Conservation (phyloP, 2,113 vertebrate genomes). For the Marmota flaviventris region DNA sequence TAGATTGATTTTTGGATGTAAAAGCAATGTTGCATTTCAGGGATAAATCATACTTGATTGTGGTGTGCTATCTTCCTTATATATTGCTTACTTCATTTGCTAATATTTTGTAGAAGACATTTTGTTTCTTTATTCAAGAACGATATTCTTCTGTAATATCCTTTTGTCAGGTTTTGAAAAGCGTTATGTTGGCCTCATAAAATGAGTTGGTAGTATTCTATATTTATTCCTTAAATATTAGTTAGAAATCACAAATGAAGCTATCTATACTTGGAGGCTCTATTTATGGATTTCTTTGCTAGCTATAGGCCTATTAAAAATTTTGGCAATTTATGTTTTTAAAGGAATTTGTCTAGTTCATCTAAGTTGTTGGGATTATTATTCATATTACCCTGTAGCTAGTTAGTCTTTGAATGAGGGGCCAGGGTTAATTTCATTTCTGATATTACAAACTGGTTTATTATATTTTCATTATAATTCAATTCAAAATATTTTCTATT, state of each 20-base stretch:
- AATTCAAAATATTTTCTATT: not conserved
- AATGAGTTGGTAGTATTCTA: not conserved
- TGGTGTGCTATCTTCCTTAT: not conserved
- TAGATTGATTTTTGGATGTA: slow-evolving; percentile 33
- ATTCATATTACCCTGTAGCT: not conserved
- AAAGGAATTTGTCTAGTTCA: not conserved
- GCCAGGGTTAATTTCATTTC: not conserved
- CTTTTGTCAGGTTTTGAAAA: not conserved
- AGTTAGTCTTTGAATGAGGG: not conserved
- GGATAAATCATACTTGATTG: not conserved
- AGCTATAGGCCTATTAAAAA: not conserved
- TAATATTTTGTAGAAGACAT: not conserved
- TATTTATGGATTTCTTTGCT: slow-evolving; percentile 40
- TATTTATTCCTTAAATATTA: not conserved
- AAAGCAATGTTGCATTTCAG: not conserved
- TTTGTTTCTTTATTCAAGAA: slow-evolving; percentile 38
- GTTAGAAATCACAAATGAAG: not conserved
- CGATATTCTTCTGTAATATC: not conserved
- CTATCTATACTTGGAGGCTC: not conserved
- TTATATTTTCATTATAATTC: slow-evolving; percentile 8
- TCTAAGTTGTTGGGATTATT: not conserved
- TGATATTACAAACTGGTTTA: not conserved
- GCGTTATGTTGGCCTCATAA: slow-evolving; percentile 18
- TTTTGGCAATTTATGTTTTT: not conserved
- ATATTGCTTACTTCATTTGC: not conserved